Base-by-base conservation (phyloP, 2,113 vertebrate species). In the Garra rufa region DNA sequence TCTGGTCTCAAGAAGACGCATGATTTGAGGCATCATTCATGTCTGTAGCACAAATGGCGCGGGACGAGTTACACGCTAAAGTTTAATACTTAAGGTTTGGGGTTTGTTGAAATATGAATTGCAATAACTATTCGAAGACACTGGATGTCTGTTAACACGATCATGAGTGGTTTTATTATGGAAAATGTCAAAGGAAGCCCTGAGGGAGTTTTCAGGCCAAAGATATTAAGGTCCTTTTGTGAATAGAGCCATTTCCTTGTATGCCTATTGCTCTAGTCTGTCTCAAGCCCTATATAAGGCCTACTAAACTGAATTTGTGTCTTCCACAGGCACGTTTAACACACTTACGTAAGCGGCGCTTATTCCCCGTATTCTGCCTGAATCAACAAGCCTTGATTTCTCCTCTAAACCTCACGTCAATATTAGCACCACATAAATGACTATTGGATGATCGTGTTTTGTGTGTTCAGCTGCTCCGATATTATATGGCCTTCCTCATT, bases 301-400 rank as follows among this genome's bases (percentile, higher is more conserved):
- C 48, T 91, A 90, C 84, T 85, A 86, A 88, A 90, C 89, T 86
- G 87, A 81, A 43, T 76, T 85, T 85, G 80, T 88, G 87, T 85
- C 88, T 90, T 90, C 85, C 87, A 59, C n/a, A n/a, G n/a, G n/a
- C n/a, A n/a, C n/a, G 82, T 91, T 91, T 93, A 89, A 92, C 90
- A 89, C 86, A 91, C 83, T 90, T 86, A 74, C 48, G 43, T 50
- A 67, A 52, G 82, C 28, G 80, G 55, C 81, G 59, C 43, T 87
- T 11, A 4, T 34, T 41, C n/a, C 85, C 76, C 79, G 73, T 55
- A 85, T 57, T 26, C 46, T 82, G 59, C 80, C 89, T 67, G 28
- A 61, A 43, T 28, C 69, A 61, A 41, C 50, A 78, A 38, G 76
- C 55, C 21, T 48, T 41, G 43, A 67, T 83, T 83, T 73, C 83